Evolutionary conservation across 23 tunicate genomes (phyloP).

Genomic region (Ciona savignyi): DNA sequence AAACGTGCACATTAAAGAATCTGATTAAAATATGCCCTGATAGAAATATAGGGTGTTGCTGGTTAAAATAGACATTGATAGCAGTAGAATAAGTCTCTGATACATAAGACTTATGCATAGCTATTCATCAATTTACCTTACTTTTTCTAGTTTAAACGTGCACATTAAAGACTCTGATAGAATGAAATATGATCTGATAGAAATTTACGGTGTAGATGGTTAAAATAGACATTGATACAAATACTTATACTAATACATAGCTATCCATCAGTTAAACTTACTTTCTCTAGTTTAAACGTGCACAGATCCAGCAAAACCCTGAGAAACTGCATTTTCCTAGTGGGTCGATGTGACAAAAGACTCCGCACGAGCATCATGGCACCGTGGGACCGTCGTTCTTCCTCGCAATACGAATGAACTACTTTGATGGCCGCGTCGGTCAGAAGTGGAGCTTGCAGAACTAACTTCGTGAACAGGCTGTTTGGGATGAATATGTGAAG

Average conservation of each 20-base stretch:
- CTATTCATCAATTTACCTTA: too few relatives aligned
- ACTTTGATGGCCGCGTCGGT: slow-evolving; percentile 68
- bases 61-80: too few relatives aligned
- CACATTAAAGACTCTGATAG: too few relatives aligned
- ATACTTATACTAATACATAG: neutral
- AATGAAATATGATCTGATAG: too few relatives aligned
- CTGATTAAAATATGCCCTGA: too few relatives aligned
- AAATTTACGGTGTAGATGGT: neutral
- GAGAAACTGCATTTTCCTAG: slow-evolving; percentile 36
- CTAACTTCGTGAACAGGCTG: slow-evolving; percentile 50
- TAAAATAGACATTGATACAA: neutral
- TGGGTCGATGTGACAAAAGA: slow-evolving; percentile 35
- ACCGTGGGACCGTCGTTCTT: slow-evolving; percentile 42
- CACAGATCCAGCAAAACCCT: slow-evolving; percentile 43
- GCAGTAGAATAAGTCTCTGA: too few relatives aligned
- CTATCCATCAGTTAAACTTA: neutral
- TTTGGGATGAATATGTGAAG: neutral
- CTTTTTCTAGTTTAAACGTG: too few relatives aligned
- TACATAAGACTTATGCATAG: too few relatives aligned
- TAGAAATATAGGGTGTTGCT: too few relatives aligned
- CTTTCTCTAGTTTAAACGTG: slow-evolving; percentile 21
- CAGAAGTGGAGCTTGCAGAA: slow-evolving; percentile 80
- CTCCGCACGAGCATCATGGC: slow-evolving; percentile 38
- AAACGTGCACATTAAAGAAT: too few relatives aligned
- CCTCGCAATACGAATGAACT: slow-evolving; percentile 57